Base-by-base conservation (phyloP, 2,113 vertebrate species). In the Pachyramphus minor region DNA sequence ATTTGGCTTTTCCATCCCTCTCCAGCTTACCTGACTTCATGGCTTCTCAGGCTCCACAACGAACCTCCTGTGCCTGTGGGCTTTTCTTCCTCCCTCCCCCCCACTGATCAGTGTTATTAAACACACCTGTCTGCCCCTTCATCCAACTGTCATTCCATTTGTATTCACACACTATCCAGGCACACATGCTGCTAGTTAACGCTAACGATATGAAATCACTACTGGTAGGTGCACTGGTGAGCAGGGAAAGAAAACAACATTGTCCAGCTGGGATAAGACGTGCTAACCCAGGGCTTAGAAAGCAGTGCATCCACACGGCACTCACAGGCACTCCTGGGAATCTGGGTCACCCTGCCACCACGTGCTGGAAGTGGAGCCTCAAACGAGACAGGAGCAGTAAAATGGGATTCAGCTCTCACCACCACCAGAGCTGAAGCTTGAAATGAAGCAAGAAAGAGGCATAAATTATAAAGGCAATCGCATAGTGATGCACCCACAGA, bases 401-500 rank as follows among this genome's bases (percentile, higher is more conserved):
- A 82, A 73, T 4, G 45, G 63, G 71, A 62, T 91, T 66, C 88
- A 83, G 85, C 63, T 79, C 78, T 73, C 82, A 56, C 7, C 41
- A 59, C 5, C n/a, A 53, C 56, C 77, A 55, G 44, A 82, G 50
- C 62, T 58, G 45, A 76, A 63, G 45, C 77, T 37, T 30, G 53
- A 83, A 91, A 67, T 5, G 37, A 82, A 73, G 44, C 14, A 91
- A 60, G 62, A 41, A 47, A 72, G 31, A 73, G 49, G 66, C 74
- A 87, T 83, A 94, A 87, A 95, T 94, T 92, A 92, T 35, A 84
- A 87, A 89, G 44, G 58, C 77, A 85, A 89, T 37, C 23, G 71
- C 62, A 58, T 11, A 69, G 73, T 1, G 15, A 76, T 50, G 74
- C 58, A 80, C 31, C 53, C 37, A 33, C 59, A 53, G 14, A 80